Base-by-base conservation (phyloP, 2,113 vertebrate genomes). In the Rhinoderma darwinii region DNA sequence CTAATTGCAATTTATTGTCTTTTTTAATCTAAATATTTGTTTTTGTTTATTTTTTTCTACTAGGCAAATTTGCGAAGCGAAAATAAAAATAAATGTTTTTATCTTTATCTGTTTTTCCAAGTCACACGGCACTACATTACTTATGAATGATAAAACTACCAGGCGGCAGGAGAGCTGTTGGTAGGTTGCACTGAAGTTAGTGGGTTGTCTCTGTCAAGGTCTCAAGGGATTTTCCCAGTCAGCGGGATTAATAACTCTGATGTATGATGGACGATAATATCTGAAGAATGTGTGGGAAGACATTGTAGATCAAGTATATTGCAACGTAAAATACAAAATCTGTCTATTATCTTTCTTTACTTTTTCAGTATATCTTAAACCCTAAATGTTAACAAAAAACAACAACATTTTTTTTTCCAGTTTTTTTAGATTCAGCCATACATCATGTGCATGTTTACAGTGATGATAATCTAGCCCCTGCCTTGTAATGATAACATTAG, bases 221-320 rank as follows among this genome's bases (percentile, higher is more conserved):
- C 88, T 89, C 70, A 70, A 83, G 91, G 91, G 90, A 86, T 89
- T 93, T 89, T 37, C 77, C 59, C 15, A 32, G 66, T 51, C 86
- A 89, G 89, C 90, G 88, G 90, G 89, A 73, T 90, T 91, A 88
- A 91, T 93, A 94, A 91, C 89, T 91, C 91, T 70, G 75, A 88
- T 86, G 90, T 90, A 89, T 84, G 89, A 89, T 89, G 91, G 88
- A 87, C 88, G 91, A 91, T 88, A 86, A 83, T 90, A 87, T 92
- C 91, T 89, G 89, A 92, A 90, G 88, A 77, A 72, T 50, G 75
- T 86, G 47, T 61, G 70, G 84, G 61, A 88, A 76, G 89, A 56
- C 37, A 77, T 90, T 91, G 91, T 90, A 85, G 86, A 80, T 90
- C 8, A 5, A 88, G 88, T 86, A 88, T 41, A 63, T 89, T 72